These are phyloP conservation scores for Mycetomoellerius zeteki DNA, from an alignment of 1,140 invertebrate species.

Conservation along the genomic window DNA sequence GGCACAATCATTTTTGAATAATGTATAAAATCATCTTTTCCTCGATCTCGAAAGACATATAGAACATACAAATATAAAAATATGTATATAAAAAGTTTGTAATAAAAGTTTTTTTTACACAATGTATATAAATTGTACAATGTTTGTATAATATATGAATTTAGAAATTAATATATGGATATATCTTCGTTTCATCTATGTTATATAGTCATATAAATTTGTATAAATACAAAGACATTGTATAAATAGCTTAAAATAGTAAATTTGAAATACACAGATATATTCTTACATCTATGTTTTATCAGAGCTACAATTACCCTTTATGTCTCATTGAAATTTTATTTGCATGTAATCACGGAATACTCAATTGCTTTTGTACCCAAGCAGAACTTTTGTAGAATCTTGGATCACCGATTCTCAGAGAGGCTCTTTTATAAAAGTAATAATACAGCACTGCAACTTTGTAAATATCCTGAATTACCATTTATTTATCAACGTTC, in stretches of 20 bases:
- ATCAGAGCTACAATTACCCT: not conserved
- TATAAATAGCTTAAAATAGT: constrained; percentile 25
- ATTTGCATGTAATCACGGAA: constrained; percentile 65
- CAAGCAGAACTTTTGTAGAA: constrained; percentile 92
- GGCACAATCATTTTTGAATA: constrained; percentile 43
- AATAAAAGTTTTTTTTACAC: constrained; percentile 59
- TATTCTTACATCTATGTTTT: constrained; percentile 54
- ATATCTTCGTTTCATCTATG: not conserved
- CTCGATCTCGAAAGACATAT: constrained; percentile 49
- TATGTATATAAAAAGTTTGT: constrained; percentile 3
- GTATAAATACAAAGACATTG: constrained; percentile 28
- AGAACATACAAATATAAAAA: constrained; percentile 57
- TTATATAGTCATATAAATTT: constrained; percentile 30
- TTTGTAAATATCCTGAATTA: constrained; percentile 77
- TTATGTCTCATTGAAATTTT: not conserved
- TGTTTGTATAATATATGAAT: constrained; percentile 7
- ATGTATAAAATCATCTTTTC: constrained; percentile 27
- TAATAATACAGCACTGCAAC: constrained; percentile 92
- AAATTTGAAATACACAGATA: constrained; percentile 31
- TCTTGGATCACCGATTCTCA: constrained; percentile 91
- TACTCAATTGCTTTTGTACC: constrained; percentile 88
- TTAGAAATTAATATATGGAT: constrained; percentile 9
- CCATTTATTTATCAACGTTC: constrained; percentile 23
- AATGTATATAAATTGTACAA: constrained; percentile 60
- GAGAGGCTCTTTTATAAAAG: constrained; percentile 90